Evolutionary conservation across 2,888 invertebrate species (phyloP).

Genomic region (Cerastoderma edule): DNA sequence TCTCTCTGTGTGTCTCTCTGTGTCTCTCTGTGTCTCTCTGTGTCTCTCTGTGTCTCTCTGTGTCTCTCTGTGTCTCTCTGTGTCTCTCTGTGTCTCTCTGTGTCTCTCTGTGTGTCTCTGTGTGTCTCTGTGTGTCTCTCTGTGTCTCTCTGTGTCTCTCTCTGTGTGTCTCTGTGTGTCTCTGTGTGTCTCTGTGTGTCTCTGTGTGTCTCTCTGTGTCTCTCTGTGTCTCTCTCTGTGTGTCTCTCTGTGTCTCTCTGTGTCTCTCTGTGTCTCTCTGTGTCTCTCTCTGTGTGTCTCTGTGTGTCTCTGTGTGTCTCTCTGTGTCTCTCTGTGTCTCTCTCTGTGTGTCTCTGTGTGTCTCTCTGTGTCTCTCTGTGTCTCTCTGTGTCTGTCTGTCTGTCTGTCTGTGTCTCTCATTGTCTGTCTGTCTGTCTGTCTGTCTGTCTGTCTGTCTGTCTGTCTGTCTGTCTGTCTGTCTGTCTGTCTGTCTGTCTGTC

Average conservation of each 20-base stretch:
- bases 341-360: neutral
- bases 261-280: conserved; percentile 9
- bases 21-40: conserved; percentile 1
- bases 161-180: conserved; percentile 7
- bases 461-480: conserved; percentile 12
- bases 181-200: neutral
- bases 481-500: conserved; percentile 4
- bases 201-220: conserved; percentile 9
- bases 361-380: neutral
- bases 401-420: neutral
- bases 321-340: neutral
- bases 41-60: neutral
- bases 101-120: neutral
- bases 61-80: conserved; percentile 4
- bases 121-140: conserved; percentile 1
- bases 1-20: neutral
- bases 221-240: conserved; percentile 1
- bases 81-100: conserved; percentile 9
- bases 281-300: conserved; percentile 23
- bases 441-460: conserved; percentile 10
- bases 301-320: conserved; percentile 6
- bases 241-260: neutral
- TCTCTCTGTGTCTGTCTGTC: conserved; percentile 6
- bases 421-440: conserved; percentile 6
- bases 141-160: conserved; percentile 11